These are phyloP conservation scores for Acronicta aceris DNA, from an alignment of 2,888 invertebrate species.

Conservation along the genomic window DNA sequence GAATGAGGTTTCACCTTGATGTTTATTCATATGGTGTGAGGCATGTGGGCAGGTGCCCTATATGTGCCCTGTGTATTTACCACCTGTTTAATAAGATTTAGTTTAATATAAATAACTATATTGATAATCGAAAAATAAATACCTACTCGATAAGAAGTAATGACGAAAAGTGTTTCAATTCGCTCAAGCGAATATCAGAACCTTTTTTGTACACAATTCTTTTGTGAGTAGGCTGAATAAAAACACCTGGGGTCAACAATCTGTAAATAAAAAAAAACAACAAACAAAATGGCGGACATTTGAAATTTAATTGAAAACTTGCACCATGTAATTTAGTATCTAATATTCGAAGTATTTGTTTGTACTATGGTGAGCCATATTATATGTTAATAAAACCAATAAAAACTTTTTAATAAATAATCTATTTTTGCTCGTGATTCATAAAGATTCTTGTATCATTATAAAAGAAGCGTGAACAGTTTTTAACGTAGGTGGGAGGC, in stretches of 20 bases:
- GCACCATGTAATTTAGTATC: neutral
- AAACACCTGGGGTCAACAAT: constrained; percentile 7
- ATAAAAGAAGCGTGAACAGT: constrained; percentile 25
- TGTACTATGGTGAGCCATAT: neutral
- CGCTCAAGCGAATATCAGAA: neutral
- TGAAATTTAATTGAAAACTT: neutral
- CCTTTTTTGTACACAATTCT: constrained; percentile 8
- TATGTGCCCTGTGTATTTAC: constrained; percentile 33
- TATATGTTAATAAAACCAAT: neutral
- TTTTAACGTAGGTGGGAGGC: constrained; percentile 62
- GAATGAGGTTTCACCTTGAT: constrained; percentile 82
- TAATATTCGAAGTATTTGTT: neutral
- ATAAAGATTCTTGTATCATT: constrained; percentile 26
- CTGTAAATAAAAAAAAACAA: constrained; percentile 8
- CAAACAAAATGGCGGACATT: constrained; percentile 18
- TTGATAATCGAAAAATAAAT: neutral
- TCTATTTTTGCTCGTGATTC: constrained; percentile 41
- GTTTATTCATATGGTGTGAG: constrained; percentile 83
- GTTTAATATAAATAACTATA: constrained; percentile 14
- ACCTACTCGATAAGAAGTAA: neutral
- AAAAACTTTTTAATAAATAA: neutral
- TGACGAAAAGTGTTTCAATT: neutral
- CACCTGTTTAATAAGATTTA: constrained; percentile 27
- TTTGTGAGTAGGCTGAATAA: constrained; percentile 18
- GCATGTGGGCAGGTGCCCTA: constrained; percentile 67